Evolutionary conservation across 2,797 vertebrate species (phyloP).

Genomic region (Spea hammondii): DNA sequence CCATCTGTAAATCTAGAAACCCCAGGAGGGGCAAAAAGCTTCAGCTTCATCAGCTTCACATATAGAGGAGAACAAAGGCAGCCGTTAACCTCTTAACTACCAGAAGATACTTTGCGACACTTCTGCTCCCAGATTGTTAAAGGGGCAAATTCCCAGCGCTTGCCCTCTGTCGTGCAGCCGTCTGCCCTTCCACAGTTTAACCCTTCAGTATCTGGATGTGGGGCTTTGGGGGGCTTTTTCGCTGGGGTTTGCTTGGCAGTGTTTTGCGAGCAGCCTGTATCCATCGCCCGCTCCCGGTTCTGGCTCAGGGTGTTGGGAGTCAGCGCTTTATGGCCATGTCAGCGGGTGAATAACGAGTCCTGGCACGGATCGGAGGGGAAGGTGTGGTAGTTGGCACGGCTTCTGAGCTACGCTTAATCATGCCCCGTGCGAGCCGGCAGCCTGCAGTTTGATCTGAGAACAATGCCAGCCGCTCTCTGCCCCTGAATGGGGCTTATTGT

Average conservation of each 20-base stretch:
- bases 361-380: not conserved
- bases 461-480: not conserved
- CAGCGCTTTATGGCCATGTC: not conserved
- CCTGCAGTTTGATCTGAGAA: not conserved
- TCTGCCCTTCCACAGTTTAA: too few relatives aligned
- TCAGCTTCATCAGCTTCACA: too few relatives aligned
- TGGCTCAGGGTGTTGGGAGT: not conserved
- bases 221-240: not conserved
- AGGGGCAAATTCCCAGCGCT: too few relatives aligned
- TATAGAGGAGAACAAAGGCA: not conserved
- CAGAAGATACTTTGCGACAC: too few relatives aligned
- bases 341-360: not conserved
- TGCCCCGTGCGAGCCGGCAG: too few relatives aligned
- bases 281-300: not conserved
- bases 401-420: not conserved
- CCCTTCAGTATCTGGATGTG: too few relatives aligned
- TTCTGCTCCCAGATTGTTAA: too few relatives aligned
- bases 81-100: not conserved
- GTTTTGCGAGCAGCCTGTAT: not conserved
- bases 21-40: too few relatives aligned
- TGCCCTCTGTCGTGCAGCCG: too few relatives aligned
- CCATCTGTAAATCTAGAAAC: too few relatives aligned
- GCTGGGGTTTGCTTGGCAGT: not conserved
- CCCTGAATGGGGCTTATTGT: too few relatives aligned
- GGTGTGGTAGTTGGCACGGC: constrained; percentile 1